Conservation (phyloP, 2,113 vertebrate genomes). For the Odocoileus hemionus region DNA sequence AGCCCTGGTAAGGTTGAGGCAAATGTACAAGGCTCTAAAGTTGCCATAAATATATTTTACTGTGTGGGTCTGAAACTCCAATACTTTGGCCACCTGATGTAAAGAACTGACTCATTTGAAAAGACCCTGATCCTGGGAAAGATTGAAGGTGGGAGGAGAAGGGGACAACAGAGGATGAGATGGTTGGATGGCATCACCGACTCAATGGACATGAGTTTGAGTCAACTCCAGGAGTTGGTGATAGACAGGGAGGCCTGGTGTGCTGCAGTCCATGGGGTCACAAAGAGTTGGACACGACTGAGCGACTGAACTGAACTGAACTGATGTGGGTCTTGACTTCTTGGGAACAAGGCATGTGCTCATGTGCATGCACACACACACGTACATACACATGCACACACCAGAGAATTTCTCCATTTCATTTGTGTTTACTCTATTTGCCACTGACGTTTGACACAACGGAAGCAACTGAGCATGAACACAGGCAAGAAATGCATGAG, state of each 20-base stretch:
- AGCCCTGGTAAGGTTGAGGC: neutral
- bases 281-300: neutral
- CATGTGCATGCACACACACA: no score
- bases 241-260: neutral
- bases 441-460: neutral
- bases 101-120: neutral
- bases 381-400: neutral
- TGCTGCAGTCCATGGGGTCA: neutral
- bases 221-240: accelerated
- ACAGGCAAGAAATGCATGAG: neutral
- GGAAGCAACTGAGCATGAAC: neutral
- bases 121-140: neutral
- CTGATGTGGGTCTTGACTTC: neutral
- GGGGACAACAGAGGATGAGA: neutral
- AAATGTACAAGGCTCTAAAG: neutral
- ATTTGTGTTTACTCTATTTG: neutral
- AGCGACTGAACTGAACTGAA: neutral
- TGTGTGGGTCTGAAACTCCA: neutral
- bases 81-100: neutral
- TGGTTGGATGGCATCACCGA: neutral
- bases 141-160: neutral
- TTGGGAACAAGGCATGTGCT: neutral
- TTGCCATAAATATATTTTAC: neutral
- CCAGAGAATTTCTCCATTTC: neutral
- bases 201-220: neutral